Conservation (phyloP, 2,888 invertebrate species). For the Mactromeris polynyma region DNA sequence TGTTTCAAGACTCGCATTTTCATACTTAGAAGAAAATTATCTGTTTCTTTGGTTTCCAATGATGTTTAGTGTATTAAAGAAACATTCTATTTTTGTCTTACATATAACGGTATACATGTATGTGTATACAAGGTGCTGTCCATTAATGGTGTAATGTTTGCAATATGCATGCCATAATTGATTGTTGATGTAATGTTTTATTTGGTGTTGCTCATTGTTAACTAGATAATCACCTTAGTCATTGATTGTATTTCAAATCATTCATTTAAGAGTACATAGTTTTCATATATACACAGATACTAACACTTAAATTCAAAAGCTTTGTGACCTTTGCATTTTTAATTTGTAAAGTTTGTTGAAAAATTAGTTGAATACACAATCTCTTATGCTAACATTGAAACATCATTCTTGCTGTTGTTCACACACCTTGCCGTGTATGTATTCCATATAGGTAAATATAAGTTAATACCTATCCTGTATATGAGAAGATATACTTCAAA, state of each 20-base stretch:
- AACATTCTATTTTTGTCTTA: background rate
- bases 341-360: background rate
- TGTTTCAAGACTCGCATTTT: background rate
- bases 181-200: background rate
- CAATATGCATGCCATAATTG: conserved; percentile 17
- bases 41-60: background rate
- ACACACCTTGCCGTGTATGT: too few species aligned
- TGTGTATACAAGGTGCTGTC: conserved; percentile 8
- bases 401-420: too few species aligned
- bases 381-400: too few species aligned
- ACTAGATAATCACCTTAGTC: background rate
- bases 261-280: background rate
- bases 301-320: background rate
- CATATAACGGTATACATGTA: background rate
- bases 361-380: too few species aligned
- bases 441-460: too few species aligned
- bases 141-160: background rate
- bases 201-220: background rate
- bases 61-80: background rate
- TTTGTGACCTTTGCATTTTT: background rate
- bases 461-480: too few species aligned
- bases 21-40: background rate
- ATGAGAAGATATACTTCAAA: too few species aligned
- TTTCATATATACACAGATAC: background rate
- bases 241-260: background rate